Evolutionary conservation across 1,140 invertebrate species (phyloP), one percentile per base, ranked within the genome.

Genomic region (Hesperophylax magnus): DNA sequence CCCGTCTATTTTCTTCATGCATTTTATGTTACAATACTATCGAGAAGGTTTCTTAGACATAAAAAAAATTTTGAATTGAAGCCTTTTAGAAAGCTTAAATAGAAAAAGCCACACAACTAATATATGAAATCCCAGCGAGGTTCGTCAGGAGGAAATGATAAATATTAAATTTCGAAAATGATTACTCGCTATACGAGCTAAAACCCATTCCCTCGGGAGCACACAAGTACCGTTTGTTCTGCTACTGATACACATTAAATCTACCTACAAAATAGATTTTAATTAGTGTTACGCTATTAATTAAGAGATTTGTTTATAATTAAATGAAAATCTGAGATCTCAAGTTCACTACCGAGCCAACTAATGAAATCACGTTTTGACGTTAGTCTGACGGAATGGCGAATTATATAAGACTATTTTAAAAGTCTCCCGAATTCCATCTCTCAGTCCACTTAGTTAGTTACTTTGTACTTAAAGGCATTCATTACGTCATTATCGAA

Each of bases 401-500:
- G 34, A 47, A 31, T 31, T n/a, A 15, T n/a, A 24, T 11, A 24
- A 47, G 47, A 9, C 20, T n/a, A 61, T 61, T 61, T 61, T 20
- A 1, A 9, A 58, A 15, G 20, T 61, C 9, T 20, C 22, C 24
- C 22, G 6, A 61, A 24, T 61, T 72, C 52, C 69, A 22, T 72
- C 47, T 18, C 18, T 14, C 11, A 27, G 22, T 71, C 67, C 67
- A 47, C 39, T 47, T 47, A 47, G 39, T 47, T 47, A 47, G 39
- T 47, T 24, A 4, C 67, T 71, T 52, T 52, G 67, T 54, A 20
- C 39, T 53, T 3, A 31, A 72, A 20, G 47, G 69, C 69, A 72
- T 72, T 53, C 69, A 72, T 72, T 72, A 72, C 47, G 69, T 24
- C 52, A 72, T 72, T 72, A 72, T 72, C 69, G 69, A 54, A 72